phyloP scores from a whole-genome alignment of 2,797 vertebrate species.

The Alosa sapidissima region DNA sequence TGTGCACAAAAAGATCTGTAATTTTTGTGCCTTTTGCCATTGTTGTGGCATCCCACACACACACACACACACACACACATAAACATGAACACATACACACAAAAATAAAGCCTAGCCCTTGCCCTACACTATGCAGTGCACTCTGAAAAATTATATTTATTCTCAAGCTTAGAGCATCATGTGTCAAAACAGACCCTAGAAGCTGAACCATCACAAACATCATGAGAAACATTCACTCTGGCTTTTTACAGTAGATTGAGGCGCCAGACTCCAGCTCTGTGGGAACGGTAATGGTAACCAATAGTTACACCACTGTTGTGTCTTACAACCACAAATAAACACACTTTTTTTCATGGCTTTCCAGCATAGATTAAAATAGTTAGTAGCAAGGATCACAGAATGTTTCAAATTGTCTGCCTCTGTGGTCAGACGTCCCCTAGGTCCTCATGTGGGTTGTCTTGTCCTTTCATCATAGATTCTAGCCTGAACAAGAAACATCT shows the following conservation, averaged over 20 bases:
- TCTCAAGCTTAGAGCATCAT: too few species aligned
- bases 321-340: background rate
- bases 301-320: background rate
- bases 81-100: background rate
- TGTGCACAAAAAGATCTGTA: conserved; percentile 36
- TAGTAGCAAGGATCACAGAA: background rate
- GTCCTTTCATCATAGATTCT: background rate
- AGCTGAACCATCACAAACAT: background rate
- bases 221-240: background rate
- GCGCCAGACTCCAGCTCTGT: background rate
- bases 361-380: background rate
- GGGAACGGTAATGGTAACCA: background rate
- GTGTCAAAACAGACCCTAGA: too few species aligned
- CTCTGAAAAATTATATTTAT: too few species aligned
- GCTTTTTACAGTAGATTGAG: too few species aligned
- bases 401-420: background rate
- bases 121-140: too few species aligned
- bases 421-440: background rate
- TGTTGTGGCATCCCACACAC: background rate
- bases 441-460: background rate
- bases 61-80: background rate
- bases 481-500: background rate
- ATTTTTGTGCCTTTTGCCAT: background rate
- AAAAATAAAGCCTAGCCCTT: background rate
- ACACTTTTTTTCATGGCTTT: background rate